phyloP scores from a whole-genome alignment of 2,888 invertebrate genomes.

The Serripes groenlandicus region DNA sequence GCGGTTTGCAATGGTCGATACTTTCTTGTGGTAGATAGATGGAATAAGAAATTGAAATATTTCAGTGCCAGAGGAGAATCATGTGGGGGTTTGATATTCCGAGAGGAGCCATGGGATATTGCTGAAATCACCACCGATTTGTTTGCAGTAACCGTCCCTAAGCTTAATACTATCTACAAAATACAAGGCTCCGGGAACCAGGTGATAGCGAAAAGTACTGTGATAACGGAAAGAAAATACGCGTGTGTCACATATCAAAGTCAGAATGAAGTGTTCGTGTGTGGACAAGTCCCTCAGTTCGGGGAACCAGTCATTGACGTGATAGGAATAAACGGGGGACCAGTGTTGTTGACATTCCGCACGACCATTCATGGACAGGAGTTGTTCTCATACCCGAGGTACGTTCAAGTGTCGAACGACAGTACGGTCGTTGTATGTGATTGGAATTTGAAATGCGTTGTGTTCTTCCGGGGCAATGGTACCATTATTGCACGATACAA shows the following conservation, averaged over 20 bases:
- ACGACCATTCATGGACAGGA: constrained; percentile 26
- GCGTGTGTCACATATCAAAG: constrained; percentile 54
- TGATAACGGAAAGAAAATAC: constrained; percentile 53
- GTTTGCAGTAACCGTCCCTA: constrained; percentile 63
- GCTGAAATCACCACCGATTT: constrained; percentile 42
- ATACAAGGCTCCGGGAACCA: constrained; percentile 40
- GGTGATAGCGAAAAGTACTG: constrained; percentile 43
- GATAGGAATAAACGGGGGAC: constrained; percentile 56
- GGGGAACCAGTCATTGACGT: constrained; percentile 68
- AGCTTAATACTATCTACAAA: constrained; percentile 56
- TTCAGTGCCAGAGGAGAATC: constrained; percentile 52
- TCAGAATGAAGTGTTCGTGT: constrained; percentile 54
- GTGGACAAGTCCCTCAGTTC: constrained; percentile 70
- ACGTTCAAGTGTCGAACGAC: constrained; percentile 60
- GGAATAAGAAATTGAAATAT: constrained; percentile 66
- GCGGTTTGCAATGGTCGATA: constrained; percentile 34
- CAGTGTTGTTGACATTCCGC: constrained; percentile 49
- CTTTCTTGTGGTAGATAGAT: constrained; percentile 60
- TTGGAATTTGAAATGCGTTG: constrained; percentile 67
- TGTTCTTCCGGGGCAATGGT: constrained; percentile 63
- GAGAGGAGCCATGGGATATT: constrained; percentile 67
- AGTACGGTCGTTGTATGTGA: constrained; percentile 68
- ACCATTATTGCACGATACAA: constrained; percentile 59
- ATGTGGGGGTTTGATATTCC: constrained; percentile 58
- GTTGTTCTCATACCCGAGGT: constrained; percentile 68